Base-by-base conservation (phyloP, 1,140 invertebrate species). In the Sinonovacula constricta region DNA sequence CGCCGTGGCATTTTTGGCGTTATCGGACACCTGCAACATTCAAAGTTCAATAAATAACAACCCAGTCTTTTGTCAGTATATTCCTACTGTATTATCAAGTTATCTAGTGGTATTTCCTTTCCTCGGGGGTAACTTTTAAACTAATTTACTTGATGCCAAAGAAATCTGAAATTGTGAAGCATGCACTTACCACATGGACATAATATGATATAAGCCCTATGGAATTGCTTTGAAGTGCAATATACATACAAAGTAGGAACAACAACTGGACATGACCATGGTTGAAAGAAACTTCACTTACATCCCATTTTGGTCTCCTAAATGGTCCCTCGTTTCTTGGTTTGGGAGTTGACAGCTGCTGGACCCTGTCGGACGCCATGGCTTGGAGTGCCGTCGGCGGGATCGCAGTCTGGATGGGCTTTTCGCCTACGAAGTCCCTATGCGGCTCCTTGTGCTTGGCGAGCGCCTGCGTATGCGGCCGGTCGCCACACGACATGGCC, bases 261-360 rank as follows among this genome's bases (percentile, higher is more conserved):
- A 2, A 3, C 30, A 60, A 3, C n/a, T 1, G 22, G 30, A 30
- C 22, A 18, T 24, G 57, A 26, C 15, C 22, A 30, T 26, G 1
- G 18, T n/a, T 22, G 4, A 0, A 12, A 39, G 39, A 22, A 30
- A 34, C 15, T 15, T 36, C 24, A 80, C 87, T 79, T 74, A 90
- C 88, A 33, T 75, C 63, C 88, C 88, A 90, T 49, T 81, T 34
- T 15, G 88, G 83, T 36, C 83, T 77, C 51, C 88, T 81, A 69
- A 88, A 89, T 2, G 83, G 88, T 26, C 86, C 87, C 10, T 85
- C 81, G 4, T 74, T 53, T 74, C 86, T 74, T 26, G 75, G 62
- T 76, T 88, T 88, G 10, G 88, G 86, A 26, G 65, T 75, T 10
- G 88, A 79, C 54, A 90, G 75, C 28, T 39, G 31, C 31, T 82